phyloP scores from a whole-genome alignment of 1,140 invertebrate species.

The Dreissena polymorpha region DNA sequence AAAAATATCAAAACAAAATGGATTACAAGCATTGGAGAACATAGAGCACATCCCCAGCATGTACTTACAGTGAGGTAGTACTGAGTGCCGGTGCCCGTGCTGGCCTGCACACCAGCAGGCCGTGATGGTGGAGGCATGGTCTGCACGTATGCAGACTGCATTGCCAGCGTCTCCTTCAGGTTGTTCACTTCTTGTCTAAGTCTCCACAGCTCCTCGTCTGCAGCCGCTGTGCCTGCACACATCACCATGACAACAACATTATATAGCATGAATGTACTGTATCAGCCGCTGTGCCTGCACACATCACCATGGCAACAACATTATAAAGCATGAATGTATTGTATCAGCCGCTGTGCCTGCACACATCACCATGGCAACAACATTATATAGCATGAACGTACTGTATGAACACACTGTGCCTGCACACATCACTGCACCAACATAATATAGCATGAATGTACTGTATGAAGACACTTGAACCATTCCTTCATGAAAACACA shows the following conservation, averaged over 20 bases:
- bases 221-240: slow-evolving; percentile 50
- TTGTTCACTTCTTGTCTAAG: slow-evolving; percentile 69
- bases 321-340: not conserved
- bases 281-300: slow-evolving; percentile 37
- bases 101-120: slow-evolving; percentile 50
- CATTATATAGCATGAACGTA: not conserved
- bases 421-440: not conserved
- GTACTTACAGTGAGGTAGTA: slow-evolving; percentile 49
- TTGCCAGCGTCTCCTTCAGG: slow-evolving; percentile 68
- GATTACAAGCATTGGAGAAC: too few relatives aligned
- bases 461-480: too few relatives aligned
- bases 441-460: not conserved
- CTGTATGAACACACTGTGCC: too few relatives aligned
- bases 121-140: slow-evolving; percentile 56
- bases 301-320: not conserved
- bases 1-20: too few relatives aligned
- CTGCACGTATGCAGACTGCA: slow-evolving; percentile 71
- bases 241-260: not conserved
- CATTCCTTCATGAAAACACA: too few relatives aligned
- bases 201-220: slow-evolving; percentile 68
- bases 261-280: too few relatives aligned
- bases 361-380: not conserved
- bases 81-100: slow-evolving; percentile 47
- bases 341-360: slow-evolving; percentile 50
- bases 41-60: too few relatives aligned